These are phyloP conservation scores for Gibbula magus DNA, from an alignment of 2,888 invertebrate species.

Conservation along the genomic window DNA sequence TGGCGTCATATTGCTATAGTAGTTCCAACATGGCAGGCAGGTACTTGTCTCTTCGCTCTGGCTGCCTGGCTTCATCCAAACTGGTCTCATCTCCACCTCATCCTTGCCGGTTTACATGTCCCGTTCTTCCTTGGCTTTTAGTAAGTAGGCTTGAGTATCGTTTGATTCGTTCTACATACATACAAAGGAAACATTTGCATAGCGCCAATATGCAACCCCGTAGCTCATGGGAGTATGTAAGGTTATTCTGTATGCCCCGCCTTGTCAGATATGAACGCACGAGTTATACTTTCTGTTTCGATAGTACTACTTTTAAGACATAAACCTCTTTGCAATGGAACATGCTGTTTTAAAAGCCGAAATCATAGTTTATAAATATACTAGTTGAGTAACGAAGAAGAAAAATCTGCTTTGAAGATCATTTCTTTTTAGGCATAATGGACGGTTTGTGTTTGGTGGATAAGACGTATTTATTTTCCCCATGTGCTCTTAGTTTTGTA, in stretches of 20 bases:
- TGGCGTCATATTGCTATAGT: neutral
- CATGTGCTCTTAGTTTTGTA: slow-evolving; percentile 39
- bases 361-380: too few species aligned
- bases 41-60: neutral
- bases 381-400: too few species aligned
- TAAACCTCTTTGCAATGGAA: too few species aligned
- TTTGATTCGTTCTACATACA: neutral
- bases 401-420: too few species aligned
- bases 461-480: neutral
- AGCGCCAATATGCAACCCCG: neutral
- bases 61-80: neutral
- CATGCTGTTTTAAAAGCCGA: too few species aligned
- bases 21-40: neutral
- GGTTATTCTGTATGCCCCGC: too few species aligned
- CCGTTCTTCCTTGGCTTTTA: neutral
- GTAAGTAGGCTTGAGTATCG: neutral
- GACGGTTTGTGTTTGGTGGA: too few species aligned
- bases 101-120: neutral
- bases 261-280: too few species aligned
- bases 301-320: too few species aligned
- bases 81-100: neutral
- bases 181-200: neutral
- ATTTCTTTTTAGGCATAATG: too few species aligned
- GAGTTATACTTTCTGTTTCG: too few species aligned
- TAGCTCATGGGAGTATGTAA: too few species aligned